Evolutionary conservation across 2,797 vertebrate species (phyloP), one percentile per base, ranked within the genome.

Genomic region (Peromyscus nudipes): DNA sequence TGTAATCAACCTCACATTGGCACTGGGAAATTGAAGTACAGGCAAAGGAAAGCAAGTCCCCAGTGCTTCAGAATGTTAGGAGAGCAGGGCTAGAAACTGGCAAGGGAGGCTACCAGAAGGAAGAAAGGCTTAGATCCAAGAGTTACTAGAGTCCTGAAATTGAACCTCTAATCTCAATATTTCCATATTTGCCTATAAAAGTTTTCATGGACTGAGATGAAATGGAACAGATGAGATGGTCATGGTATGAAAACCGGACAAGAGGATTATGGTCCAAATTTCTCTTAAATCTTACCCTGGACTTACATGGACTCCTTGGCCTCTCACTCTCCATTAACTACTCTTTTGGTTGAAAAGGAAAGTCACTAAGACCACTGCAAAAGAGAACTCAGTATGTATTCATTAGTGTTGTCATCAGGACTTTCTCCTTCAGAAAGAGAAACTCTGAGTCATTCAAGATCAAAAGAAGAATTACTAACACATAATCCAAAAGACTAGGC

Each of bases 381-480:
- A 80, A 76, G 19, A n/a, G 12, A 84, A 62, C 6, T 80, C 65
- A 83, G 14, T 55, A 37, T 55, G 9, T 31, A 46, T 52, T 89
- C 14, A 2, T 65, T 49, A 37, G 34, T 62, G 31, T 73, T 31
- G 17, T 49, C 43, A 23, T 73, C 19, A 19, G 31, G 46, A 64
- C n/a, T 73, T 79, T 73, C 67, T 89, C 83, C 57, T 25, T 92
- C 81, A 91, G 29, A 81, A 91, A n/a, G 13, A 92, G 76, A 83
- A 89, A 55, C 16, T 64, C 16, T 19, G 75, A 34, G 17, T 62
- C 43, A 65, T 34, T 57, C 55, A 73, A 88, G 31, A 37, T 77
- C 34, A 67, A n/a, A 92, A 87, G 17, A 21, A 57, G 12, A 67
- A 46, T 52, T 75, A 67, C 40, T 69, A 55, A n/a, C 52, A 71